Base-by-base conservation (phyloP, 2,797 vertebrate species). In the Rhynchonycteris naso region DNA sequence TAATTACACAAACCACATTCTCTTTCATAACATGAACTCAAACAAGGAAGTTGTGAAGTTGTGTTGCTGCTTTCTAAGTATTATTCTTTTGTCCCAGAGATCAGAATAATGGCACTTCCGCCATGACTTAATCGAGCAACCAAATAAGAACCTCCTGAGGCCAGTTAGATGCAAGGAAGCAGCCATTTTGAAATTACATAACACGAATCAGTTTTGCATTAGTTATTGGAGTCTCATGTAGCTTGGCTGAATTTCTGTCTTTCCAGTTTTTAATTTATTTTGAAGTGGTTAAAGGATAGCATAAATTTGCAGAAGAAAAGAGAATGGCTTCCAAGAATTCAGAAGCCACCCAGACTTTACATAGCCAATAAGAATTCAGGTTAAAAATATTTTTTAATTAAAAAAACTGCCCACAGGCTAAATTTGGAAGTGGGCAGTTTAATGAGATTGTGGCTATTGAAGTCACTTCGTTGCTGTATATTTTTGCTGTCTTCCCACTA, bases 311-410 rank as follows among this genome's bases (percentile, higher is more conserved):
- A 93, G 4, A 65, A 28, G 43, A 95, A 96, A 97, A 96, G 79
- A 97, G 93, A 97, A 97, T 96, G 95, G 61, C 83, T 98, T 98
- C 97, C 97, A 98, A 97, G 95, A 97, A 95, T 96, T 97, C 15
- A 0, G 88, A 98, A 98, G 88, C 97, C 97, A 98, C 96, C 92
- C 85, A 98, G 97, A 93, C 95, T 97, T 97, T 75, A 85, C 84
- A 90, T 97, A 94, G 82, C 94, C 96, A 98, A 94, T 97, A 94
- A 98, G 96, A 97, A 97, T 96, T 95, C 93, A 98, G 97, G 97
- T 98, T 98, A 95, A 98, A 98, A 98, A 95, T 98, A 97, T 98
- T 98, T 98, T 98, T 98, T 97, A 98, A 98, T 98, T 98, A 98
- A 98, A 98, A 98, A 97, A 97, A 98, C 96, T 98, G 98, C 98